A percentile compares a stretch with the other conserved stretches of the same genome.
phyloP scores from a whole-genome alignment of 2,888 invertebrate genomes.

The Caradrina clavipalpis region DNA sequence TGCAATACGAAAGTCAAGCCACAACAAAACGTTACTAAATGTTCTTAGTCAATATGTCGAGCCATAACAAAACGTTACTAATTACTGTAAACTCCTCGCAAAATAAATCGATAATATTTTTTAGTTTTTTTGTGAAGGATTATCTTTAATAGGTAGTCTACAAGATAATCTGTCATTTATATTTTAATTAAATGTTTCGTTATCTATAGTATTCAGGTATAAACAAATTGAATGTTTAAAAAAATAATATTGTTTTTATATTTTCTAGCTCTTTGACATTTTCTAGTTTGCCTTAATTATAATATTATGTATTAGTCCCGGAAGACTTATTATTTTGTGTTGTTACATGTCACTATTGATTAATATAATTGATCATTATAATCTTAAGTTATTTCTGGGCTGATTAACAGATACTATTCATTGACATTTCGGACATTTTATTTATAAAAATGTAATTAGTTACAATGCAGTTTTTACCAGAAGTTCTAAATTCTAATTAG shows the following conservation, averaged over 20 bases:
- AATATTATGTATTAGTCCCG: too few species aligned
- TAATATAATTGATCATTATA: background rate
- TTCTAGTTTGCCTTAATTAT: conserved; percentile 14
- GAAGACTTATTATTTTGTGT: conserved; percentile 20
- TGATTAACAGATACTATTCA: background rate
- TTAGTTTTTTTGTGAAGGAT: conserved; percentile 4
- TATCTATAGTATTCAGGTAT: too few species aligned
- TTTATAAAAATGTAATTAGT: background rate
- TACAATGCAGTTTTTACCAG: too few species aligned
- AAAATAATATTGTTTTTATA: background rate
- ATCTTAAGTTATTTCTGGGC: background rate
- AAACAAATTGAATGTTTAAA: background rate
- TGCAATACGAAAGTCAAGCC: too few species aligned
- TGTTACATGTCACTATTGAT: conserved; percentile 21
- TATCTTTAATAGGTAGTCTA: background rate
- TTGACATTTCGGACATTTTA: background rate
- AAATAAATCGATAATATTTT: background rate
- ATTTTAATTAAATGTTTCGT: background rate
- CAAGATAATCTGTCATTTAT: background rate
- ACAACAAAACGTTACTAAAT: too few species aligned
- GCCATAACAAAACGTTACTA: too few species aligned
- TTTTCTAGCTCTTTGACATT: too few species aligned
- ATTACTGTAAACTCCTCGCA: too few species aligned
- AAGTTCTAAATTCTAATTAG: background rate
- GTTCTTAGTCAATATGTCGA: too few species aligned